Evolutionary conservation across 2,797 vertebrate genomes (phyloP).

Genomic region (Coregonus suidteri): DNA sequence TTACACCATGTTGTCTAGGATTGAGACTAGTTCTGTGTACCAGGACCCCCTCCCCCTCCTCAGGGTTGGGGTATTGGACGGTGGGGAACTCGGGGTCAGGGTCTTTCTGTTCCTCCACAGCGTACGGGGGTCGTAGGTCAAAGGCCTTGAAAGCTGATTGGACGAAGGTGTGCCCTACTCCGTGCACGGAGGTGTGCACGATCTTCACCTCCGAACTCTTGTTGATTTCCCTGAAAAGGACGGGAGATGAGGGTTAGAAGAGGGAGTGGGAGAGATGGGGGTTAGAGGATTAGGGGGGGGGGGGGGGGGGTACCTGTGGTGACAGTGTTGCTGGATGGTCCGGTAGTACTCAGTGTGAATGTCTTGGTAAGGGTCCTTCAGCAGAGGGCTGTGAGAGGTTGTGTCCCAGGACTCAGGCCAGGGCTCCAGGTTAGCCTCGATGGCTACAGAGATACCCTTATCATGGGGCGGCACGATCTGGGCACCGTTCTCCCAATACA

Average conservation of each 20-base stretch:
- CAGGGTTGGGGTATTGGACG: conserved; percentile 95
- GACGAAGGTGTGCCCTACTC: conserved; percentile 91
- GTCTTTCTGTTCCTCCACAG: conserved; percentile 92
- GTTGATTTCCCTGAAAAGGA: conserved; percentile 78
- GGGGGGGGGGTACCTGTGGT: conserved; percentile 62
- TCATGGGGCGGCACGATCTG: conserved; percentile 96
- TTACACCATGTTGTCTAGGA: too few species aligned
- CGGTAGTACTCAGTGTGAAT: conserved; percentile 85
- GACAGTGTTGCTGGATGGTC: conserved; percentile 90
- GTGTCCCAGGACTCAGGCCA: conserved; percentile 91
- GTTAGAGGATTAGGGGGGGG: too few species aligned
- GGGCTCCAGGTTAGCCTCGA: conserved; percentile 89
- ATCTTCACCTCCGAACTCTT: conserved; percentile 85
- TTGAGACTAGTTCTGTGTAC: conserved; percentile 64
- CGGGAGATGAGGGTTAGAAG: neutral
- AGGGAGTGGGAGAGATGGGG: too few species aligned
- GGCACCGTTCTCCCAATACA: conserved; percentile 96
- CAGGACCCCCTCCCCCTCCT: conserved; percentile 96
- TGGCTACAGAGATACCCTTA: conserved; percentile 85
- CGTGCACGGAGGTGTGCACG: conserved; percentile 97
- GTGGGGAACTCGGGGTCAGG: conserved; percentile 96
- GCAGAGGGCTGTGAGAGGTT: conserved; percentile 76
- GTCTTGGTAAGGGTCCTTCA: conserved; percentile 82
- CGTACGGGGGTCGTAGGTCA: conserved; percentile 83
- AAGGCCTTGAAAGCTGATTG: conserved; percentile 91